Evolutionary conservation across 2,113 vertebrate genomes (phyloP).

Genomic region (Sisor rabdophorus): DNA sequence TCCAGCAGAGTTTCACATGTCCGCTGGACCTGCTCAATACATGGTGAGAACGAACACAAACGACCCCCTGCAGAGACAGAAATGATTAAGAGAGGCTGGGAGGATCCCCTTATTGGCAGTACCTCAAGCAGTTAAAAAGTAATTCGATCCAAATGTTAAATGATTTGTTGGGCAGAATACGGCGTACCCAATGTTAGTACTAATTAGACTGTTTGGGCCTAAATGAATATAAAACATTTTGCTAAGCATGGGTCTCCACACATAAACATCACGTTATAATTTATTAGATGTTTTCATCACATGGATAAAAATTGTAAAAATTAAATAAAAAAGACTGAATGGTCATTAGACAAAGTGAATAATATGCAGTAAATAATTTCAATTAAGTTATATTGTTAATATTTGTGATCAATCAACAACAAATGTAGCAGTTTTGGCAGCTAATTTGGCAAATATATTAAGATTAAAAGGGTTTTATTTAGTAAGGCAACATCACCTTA

Average conservation of each 20-base stretch:
- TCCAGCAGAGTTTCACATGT: conserved; percentile 80
- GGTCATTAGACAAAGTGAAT: neutral
- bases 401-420: neutral
- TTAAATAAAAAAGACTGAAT: neutral
- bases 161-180: neutral
- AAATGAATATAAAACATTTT: neutral
- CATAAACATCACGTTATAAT: too few species aligned
- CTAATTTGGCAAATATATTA: neutral
- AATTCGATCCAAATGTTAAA: too few species aligned
- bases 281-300: too few species aligned
- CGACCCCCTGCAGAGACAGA: conserved; percentile 77
- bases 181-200: neutral
- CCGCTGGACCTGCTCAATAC: conserved; percentile 94
- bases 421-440: too few species aligned
- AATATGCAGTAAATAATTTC: neutral
- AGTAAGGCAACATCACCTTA: neutral
- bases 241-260: neutral
- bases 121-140: too few species aligned
- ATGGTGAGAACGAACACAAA: conserved; percentile 92
- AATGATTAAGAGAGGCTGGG: neutral
- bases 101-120: neutral
- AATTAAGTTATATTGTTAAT: neutral
- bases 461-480: neutral
- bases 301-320: neutral
- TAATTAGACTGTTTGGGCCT: neutral